These are phyloP conservation scores for Stenchaetothrips biformis DNA, from an alignment of 2,888 invertebrate genomes.

Conservation along the genomic window DNA sequence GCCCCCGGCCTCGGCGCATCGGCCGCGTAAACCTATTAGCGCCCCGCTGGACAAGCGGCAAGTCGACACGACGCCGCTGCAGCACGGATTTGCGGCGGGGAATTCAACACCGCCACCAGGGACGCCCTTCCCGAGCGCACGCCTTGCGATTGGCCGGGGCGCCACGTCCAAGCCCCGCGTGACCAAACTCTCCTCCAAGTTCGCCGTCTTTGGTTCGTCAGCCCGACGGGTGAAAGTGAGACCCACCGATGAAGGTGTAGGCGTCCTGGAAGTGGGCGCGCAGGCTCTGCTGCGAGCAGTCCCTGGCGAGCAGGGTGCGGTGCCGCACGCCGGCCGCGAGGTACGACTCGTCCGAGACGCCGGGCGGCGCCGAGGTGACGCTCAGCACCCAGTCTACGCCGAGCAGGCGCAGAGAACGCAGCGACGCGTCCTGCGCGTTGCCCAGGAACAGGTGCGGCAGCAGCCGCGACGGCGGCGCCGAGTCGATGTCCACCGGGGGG, in stretches of 20 bases:
- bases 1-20: not conserved
- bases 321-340: constrained; percentile 64
- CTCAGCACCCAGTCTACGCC: constrained; percentile 75
- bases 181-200: too few species aligned
- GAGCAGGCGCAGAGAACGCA: constrained; percentile 57
- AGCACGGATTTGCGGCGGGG: too few species aligned
- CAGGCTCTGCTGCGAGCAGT: constrained; percentile 78
- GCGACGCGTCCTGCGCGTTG: constrained; percentile 72
- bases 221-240: not conserved
- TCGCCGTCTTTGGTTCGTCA: too few species aligned
- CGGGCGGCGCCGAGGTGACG: constrained; percentile 71
- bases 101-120: too few species aligned
- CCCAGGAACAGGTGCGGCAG: constrained; percentile 77
- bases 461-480: constrained; percentile 70
- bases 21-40: not conserved
- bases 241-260: constrained; percentile 77
- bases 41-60: too few species aligned
- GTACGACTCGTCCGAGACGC: constrained; percentile 45
- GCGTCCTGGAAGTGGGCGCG: constrained; percentile 85
- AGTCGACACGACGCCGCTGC: too few species aligned
- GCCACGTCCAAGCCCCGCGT: too few species aligned
- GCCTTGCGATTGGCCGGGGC: too few species aligned
- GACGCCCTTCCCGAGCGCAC: not conserved
- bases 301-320: constrained; percentile 75
- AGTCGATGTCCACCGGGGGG: constrained; percentile 56